Evolutionary conservation across 1,140 invertebrate species (phyloP), one percentile per base, ranked within the genome.

Genomic region (Leptestheria dahalacensis): DNA sequence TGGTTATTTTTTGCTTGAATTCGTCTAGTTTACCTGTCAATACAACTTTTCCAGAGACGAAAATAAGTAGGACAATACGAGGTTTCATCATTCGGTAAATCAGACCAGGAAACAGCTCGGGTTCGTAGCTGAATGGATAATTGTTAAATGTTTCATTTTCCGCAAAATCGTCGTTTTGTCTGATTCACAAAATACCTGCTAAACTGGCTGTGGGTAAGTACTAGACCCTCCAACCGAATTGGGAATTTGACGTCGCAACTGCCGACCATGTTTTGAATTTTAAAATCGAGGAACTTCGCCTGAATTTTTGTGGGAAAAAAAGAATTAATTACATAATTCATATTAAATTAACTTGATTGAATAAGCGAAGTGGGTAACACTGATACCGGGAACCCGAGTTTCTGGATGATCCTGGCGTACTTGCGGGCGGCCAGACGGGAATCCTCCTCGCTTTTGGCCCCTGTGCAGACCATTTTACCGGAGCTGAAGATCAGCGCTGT

Each of bases 211-310:
- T 99, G 97, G 12, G 91, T 96, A 20, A 98, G 76, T 51, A 97
- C 92, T 51, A 99, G 77, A 57, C 93, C 94, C 79, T 99, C 97
- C 50, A 99, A 75, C 68, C 94, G 82, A 65, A 99, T 98, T 3
- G 95, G 94, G 76, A 99, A 99, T 72, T 96, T 97, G 0, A 99
- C 94, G 77, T 99, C 96, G 77, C 94, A 98, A 68, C 91, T 97
- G 11, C 94, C 97, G 48, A 99, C 97, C 93, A 99, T 99, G 71
- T 99, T 99, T 77, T 99, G 96, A 65, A 99, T 96, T 80, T 99
- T 99, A 70, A 99, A 99, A 69, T 99, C 94, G 53, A 96, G 78
- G 74, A 99, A 99, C 74, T 98, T 98, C 4, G 95, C 95, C 82
- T 95, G 75, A 59, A 82, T 82, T 55, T 48, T 65, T 64, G 63